Evolutionary conservation across 2,113 vertebrate genomes (phyloP).

Genomic region (Ibidorhyncha struthersii): DNA sequence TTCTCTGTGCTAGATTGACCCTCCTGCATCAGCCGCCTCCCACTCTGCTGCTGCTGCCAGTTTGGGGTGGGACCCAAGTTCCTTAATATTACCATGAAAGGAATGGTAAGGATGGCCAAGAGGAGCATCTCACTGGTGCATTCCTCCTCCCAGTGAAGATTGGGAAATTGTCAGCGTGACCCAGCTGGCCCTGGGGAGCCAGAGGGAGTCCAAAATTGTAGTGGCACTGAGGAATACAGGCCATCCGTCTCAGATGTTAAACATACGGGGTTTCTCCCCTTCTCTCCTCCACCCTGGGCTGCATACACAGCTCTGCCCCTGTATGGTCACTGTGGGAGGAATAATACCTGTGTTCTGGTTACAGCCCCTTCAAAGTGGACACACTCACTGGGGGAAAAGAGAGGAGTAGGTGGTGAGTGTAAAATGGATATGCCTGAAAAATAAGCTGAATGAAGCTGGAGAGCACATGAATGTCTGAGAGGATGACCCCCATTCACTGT

Average conservation of each 20-base stretch:
- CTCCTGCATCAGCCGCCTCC: background rate
- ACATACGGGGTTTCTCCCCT: background rate
- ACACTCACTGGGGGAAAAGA: background rate
- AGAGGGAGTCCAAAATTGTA: background rate
- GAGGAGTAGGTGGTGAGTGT: background rate
- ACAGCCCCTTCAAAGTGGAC: background rate
- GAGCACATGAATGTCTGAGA: slow-evolving; percentile 11
- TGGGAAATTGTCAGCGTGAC: background rate
- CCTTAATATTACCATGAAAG: background rate
- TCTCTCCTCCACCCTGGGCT: background rate
- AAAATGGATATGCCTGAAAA: background rate
- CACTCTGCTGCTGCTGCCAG: background rate
- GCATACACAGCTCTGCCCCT: background rate
- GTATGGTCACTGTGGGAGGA: background rate
- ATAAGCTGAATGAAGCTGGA: slow-evolving; percentile 15
- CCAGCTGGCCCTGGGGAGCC: background rate
- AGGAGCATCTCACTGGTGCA: background rate
- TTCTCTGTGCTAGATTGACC: background rate
- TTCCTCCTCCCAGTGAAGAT: background rate
- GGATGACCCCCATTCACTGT: background rate
- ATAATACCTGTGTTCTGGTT: background rate
- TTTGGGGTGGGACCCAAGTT: background rate
- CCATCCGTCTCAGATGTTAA: background rate
- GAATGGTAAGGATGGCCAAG: background rate
- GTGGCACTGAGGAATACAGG: background rate